These are phyloP conservation scores for Galeopterus variegatus DNA, from an alignment of 2,113 vertebrate species.

Conservation along the genomic window DNA sequence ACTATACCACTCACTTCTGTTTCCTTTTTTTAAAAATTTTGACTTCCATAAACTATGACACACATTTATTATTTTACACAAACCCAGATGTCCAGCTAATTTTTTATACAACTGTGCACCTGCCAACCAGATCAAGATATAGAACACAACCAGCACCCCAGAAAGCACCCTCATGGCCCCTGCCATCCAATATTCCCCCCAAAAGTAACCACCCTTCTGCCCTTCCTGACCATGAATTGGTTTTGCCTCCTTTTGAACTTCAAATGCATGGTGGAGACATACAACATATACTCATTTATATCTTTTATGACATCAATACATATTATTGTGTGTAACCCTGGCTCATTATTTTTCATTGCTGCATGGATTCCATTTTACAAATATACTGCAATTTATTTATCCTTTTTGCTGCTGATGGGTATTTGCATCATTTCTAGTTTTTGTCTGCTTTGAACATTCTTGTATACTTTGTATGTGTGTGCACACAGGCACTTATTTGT, in stretches of 20 bases:
- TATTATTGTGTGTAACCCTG: neutral
- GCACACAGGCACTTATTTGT: neutral
- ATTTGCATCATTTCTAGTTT: neutral
- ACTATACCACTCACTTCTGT: neutral
- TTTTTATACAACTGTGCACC: neutral
- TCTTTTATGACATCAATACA: neutral
- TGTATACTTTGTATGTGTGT: neutral
- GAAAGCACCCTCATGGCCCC: neutral
- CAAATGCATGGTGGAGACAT: neutral
- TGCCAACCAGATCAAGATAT: neutral
- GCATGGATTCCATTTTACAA: neutral
- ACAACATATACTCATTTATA: neutral
- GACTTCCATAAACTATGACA: neutral
- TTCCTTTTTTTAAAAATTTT: neutral
- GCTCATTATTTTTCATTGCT: neutral
- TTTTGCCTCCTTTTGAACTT: neutral
- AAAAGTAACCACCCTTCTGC: neutral
- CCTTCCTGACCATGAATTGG: no score
- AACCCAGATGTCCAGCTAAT: neutral
- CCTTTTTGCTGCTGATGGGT: neutral
- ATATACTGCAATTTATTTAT: neutral
- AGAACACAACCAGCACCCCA: neutral
- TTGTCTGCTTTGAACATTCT: neutral
- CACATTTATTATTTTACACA: neutral
- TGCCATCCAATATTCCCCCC: fast-evolving